A percentile compares a stretch with the other conserved stretches of the same genome.
phyloP scores from a whole-genome alignment of 2,797 vertebrate species.

The Pangasius macronema region DNA sequence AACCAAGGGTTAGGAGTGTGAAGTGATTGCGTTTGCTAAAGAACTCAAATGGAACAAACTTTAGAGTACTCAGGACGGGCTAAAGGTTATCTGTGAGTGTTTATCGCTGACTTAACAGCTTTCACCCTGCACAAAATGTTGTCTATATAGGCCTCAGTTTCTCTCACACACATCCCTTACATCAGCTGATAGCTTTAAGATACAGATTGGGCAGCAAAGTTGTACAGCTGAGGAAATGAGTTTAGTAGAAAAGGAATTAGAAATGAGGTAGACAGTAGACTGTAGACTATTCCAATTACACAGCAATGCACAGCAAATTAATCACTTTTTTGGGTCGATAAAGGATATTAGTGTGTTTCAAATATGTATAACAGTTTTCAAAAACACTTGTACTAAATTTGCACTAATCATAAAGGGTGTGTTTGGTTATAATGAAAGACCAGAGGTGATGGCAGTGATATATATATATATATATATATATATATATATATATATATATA shows the following conservation, averaged over 20 bases:
- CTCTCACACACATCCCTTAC: neutral
- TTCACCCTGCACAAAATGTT: conserved; percentile 63
- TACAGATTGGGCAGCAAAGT: neutral
- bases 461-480: neutral
- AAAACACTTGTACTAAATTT: neutral
- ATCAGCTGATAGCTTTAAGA: conserved; percentile 4
- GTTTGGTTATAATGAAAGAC: neutral
- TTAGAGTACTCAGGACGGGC: conserved; percentile 67
- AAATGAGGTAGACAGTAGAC: neutral
- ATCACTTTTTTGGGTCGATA: neutral
- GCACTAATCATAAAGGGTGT: neutral
- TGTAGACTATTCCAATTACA: conserved; percentile 4
- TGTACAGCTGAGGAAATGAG: neutral
- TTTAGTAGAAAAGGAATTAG: neutral
- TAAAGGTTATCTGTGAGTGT: conserved; percentile 73
- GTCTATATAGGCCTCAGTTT: neutral
- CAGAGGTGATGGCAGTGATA: neutral
- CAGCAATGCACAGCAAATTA: neutral
- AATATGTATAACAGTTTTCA: neutral
- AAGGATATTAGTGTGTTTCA: neutral
- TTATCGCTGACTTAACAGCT: conserved; percentile 76
- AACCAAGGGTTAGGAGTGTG: conserved; percentile 63
- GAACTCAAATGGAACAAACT: conserved; percentile 64
- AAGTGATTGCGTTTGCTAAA: conserved; percentile 64
- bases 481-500: too few species aligned